Evolutionary conservation across 1,140 invertebrate genomes (phyloP).

Genomic region (Apolygus lucorum): DNA sequence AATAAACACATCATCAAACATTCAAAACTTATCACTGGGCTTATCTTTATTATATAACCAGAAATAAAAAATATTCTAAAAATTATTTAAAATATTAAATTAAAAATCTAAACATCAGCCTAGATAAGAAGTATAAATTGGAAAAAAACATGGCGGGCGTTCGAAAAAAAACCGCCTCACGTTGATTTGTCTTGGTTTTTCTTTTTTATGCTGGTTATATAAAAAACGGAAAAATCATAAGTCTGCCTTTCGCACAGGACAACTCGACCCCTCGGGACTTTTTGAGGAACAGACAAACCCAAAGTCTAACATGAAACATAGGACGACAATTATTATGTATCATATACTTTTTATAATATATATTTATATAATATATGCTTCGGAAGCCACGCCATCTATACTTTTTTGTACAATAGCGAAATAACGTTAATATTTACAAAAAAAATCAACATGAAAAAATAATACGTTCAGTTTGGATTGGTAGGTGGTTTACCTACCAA

Average conservation of each 20-base stretch:
- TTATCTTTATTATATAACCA: conserved; percentile 27
- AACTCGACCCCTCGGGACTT: no score
- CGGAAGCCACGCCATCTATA: conserved; percentile 32
- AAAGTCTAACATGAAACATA: conserved; percentile 19
- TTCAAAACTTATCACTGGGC: conserved; percentile 30
- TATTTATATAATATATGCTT: conserved; percentile 1
- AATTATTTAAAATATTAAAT: conserved; percentile 25
- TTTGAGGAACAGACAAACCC: conserved; percentile 21
- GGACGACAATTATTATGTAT: conserved; percentile 24
- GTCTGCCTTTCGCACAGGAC: no score
- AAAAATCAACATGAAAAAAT: conserved; percentile 15
- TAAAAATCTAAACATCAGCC: conserved; percentile 28
- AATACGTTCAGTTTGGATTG: conserved; percentile 25
- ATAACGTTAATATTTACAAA: conserved; percentile 22
- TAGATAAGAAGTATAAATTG: conserved; percentile 22
- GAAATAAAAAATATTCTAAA: conserved; percentile 26
- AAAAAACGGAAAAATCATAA: not conserved
- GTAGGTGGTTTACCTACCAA: no score
- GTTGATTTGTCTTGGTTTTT: conserved; percentile 10
- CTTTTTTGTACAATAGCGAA: conserved; percentile 22
- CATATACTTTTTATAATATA: not conserved
- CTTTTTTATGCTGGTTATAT: not conserved
- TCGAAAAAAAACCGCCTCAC: not conserved
- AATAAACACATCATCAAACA: conserved; percentile 25
- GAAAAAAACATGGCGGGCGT: not conserved